phyloP scores from a whole-genome alignment of 2,113 vertebrate species.

The Motacilla alba region DNA sequence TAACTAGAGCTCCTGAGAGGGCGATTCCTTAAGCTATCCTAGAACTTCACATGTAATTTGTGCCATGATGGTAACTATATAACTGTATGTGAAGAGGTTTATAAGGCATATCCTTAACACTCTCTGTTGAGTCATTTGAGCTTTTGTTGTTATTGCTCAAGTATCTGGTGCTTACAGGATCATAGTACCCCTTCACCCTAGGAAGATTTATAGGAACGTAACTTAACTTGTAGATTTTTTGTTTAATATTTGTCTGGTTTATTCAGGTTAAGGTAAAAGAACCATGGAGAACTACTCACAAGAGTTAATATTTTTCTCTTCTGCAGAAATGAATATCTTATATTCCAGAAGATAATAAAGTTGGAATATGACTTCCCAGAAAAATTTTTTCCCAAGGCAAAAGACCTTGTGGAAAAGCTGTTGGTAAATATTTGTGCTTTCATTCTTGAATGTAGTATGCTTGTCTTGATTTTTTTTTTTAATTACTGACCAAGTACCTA shows the following conservation, averaged over 20 bases:
- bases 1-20: neutral
- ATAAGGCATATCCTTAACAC: neutral
- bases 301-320: constrained; percentile 24
- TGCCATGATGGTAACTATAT: neutral
- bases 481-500: neutral
- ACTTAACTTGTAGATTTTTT: neutral
- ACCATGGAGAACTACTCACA: neutral
- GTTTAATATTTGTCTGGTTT: neutral
- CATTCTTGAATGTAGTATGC: neutral
- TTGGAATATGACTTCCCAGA: constrained; percentile 99
- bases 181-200: neutral
- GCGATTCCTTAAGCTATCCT: neutral
- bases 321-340: constrained; percentile 96
- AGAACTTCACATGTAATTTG: neutral
- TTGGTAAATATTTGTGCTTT: constrained; percentile 78
- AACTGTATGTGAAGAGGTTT: neutral
- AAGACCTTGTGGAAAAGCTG: constrained; percentile 94
- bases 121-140: neutral
- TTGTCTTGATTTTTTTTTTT: neutral
- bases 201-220: neutral
- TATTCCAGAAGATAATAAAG: constrained; percentile 99
- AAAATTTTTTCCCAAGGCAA: constrained; percentile 99
- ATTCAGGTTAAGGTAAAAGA: neutral
- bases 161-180: neutral
- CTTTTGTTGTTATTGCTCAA: neutral